phyloP scores from a whole-genome alignment of 2,888 invertebrate genomes.

The Drepana falcataria region DNA sequence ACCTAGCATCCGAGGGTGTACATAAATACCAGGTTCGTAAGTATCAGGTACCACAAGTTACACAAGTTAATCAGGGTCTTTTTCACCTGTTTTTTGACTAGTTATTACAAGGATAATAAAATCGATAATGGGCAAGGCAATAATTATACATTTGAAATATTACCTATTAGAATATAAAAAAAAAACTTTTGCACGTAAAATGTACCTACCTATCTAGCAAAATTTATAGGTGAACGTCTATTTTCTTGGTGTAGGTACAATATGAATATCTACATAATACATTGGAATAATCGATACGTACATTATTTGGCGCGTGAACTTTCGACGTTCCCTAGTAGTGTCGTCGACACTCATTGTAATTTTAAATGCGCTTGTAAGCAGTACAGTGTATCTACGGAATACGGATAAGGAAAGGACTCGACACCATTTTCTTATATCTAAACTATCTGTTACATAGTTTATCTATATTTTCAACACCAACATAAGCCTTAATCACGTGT shows the following conservation, averaged over 20 bases:
- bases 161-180: no score
- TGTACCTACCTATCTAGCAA: not conserved
- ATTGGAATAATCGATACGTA: conserved; percentile 50
- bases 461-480: no score
- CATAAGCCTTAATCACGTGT: no score
- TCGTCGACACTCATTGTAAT: conserved; percentile 68
- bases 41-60: no score
- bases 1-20: no score
- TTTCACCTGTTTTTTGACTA: no score
- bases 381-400: conserved; percentile 22
- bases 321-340: conserved; percentile 46
- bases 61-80: no score
- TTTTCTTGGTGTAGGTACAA: conserved; percentile 19
- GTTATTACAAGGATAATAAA: no score
- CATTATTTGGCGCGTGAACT: conserved; percentile 62
- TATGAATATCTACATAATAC: conserved; percentile 22
- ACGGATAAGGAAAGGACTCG: conserved; percentile 25
- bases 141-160: no score
- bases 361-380: conserved; percentile 63
- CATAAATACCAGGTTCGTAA: no score
- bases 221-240: conserved; percentile 5
- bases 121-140: no score
- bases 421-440: conserved; percentile 27
- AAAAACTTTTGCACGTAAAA: not conserved
- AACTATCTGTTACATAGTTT: not conserved